These are phyloP conservation scores for Neodiprion pinetum DNA, from an alignment of 1,140 invertebrate genomes.

Conservation along the genomic window DNA sequence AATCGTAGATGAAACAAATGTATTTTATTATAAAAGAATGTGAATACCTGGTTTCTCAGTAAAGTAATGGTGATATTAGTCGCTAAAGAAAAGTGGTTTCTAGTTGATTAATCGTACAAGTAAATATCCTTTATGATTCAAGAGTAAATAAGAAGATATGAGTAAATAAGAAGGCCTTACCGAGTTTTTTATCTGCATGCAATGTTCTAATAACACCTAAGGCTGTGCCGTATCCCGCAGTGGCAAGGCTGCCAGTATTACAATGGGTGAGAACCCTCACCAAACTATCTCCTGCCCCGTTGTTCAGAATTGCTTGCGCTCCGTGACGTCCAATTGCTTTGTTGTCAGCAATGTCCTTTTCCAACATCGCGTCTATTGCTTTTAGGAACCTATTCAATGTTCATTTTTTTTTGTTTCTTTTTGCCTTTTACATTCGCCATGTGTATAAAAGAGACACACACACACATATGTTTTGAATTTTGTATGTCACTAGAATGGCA, in stretches of 20 bases:
- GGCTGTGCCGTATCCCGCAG: constrained; percentile 96
- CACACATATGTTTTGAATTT: no score
- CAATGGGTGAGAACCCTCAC: constrained; percentile 92
- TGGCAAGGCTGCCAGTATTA: constrained; percentile 97
- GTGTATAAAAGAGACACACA: no score
- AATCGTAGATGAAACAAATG: no score
- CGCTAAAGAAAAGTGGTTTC: background rate
- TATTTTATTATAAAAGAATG: no score
- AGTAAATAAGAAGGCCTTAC: constrained; percentile 58
- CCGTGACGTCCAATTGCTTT: constrained; percentile 84
- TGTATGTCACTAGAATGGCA: no score
- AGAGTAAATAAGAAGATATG: no score
- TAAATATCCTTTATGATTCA: background rate
- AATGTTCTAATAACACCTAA: constrained; percentile 91
- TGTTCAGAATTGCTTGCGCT: constrained; percentile 75
- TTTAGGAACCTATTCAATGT: constrained; percentile 71
- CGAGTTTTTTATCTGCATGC: constrained; percentile 73
- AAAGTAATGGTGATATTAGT: no score
- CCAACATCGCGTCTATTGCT: constrained; percentile 81
- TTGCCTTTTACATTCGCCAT: background rate
- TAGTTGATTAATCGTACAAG: background rate
- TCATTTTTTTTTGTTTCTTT: no score
- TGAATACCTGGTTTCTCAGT: no score
- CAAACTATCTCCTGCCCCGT: constrained; percentile 60
- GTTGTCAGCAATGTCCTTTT: constrained; percentile 87